Base-by-base conservation (phyloP, 2,113 vertebrate genomes). In the Campylomormyrus tamandua region DNA sequence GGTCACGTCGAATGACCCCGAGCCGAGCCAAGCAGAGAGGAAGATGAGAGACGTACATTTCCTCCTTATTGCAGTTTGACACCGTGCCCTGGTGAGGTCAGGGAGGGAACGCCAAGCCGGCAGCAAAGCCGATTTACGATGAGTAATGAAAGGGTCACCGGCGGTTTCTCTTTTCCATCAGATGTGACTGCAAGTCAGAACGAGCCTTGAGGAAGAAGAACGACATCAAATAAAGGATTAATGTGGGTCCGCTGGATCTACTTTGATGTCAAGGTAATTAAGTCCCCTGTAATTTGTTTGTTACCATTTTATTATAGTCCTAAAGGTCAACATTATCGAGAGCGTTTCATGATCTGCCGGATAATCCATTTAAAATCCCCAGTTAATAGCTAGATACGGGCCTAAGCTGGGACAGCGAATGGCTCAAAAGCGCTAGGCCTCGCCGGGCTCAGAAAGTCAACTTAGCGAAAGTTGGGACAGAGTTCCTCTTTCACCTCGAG, bases 231-330 rank as follows among this genome's bases (percentile, higher is more conserved):
- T 45, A 84, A 45, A 84, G 83, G 83, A 84, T 45, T 84, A 45
- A 84, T 24, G 45, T 48, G 83, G 83, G 21, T 46, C 3, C n/a
- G n/a, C 27, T 70, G 62, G 62, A 31, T 70, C 3, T 31, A 8
- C 74, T 80, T 77, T 42, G 35, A 80, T 80, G 74, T 80, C 83
- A 86, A 86, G 48, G 83, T 48, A 46, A 86, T 86, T 50, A 49
- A 27, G 48, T 50, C 83, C 48, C 45, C 45, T 86, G 15, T 80
- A 42, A 48, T 86, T 49, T 86, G 83, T 86, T 86, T 49, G 83
- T 86, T 49, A 27, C 21, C 45, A 17, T 42, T 80, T 80, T 80
- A 13, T 35, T 80, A 77, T 11, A n/a, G 48, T 86, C 24, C 6
- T 50, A 86, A 86, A 49, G 48, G 24, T 86, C 45, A 86, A 50